These are phyloP conservation scores for Dryas iulia DNA, from an alignment of 1,140 invertebrate species.

Conservation along the genomic window DNA sequence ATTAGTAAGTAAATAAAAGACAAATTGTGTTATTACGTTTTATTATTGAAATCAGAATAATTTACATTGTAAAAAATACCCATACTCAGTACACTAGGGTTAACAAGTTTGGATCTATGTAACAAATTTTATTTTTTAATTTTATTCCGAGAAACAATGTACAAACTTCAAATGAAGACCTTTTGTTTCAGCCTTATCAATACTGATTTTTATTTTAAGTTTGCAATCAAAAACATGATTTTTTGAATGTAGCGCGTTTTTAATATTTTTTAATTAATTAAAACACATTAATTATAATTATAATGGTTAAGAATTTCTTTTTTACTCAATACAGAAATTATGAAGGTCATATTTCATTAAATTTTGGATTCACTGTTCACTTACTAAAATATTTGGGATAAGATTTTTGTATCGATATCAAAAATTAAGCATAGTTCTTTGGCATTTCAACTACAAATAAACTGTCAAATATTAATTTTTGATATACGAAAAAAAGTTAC, in stretches of 20 bases:
- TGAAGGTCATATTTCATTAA: neutral
- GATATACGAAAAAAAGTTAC: neutral
- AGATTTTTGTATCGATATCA: conserved; percentile 2
- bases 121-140: conserved; percentile 24
- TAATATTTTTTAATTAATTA: neutral
- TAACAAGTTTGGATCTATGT: conserved; percentile 66
- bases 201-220: conserved; percentile 1
- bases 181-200: conserved; percentile 5
- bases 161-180: neutral
- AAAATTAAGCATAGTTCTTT: conserved; percentile 28
- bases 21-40: conserved; percentile 59
- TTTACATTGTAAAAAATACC: conserved; percentile 80
- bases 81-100: conserved; percentile 71
- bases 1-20: conserved; percentile 53
- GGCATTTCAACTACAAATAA: conserved; percentile 10
- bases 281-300: neutral
- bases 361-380: neutral
- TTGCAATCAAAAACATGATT: neutral
- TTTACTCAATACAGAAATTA: neutral
- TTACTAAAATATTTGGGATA: neutral
- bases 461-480: neutral
- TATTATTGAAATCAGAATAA: conserved; percentile 80
- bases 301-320: neutral
- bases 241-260: neutral
- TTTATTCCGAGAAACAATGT: conserved; percentile 13